Evolutionary conservation across 2,797 vertebrate species (phyloP), one percentile per base, ranked within the genome.

Genomic region (Sebastiscus albofasciatus): DNA sequence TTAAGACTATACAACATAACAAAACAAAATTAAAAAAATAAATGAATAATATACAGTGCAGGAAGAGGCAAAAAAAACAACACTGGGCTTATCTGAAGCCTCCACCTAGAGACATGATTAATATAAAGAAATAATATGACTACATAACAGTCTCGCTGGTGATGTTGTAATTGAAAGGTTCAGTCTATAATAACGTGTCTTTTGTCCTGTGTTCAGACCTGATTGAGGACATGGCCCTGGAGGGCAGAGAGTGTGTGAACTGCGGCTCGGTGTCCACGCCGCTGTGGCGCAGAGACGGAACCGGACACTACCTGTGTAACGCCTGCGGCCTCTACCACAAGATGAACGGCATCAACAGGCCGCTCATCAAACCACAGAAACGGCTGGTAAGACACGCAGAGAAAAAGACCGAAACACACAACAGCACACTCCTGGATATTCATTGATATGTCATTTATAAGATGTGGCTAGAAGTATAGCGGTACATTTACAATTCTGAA

Each of bases 291-390:
- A 94, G 98, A 3, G 98, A 99, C 2, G 97, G 98, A 6, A 99
- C 98, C 0, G 98, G 98, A 2, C 98, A 99, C 91, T 99, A 99
- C 92, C 96, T 99, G 84, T 99, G 98, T 83, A 99, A 99, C 61
- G 98, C 98, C 66, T 99, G 98, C n/a, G 98, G 98, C 59, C 97
- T 99, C 56, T 99, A 99, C 91, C 98, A 99, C 95, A 99, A 98
- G 90, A 98, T 99, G 97, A 99, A 99, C 58, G 98, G 98, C 56
- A 97, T 98, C 95, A 99, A 99, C 96, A 92, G 98, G 80, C 98
- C 98, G 0, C 97, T 99, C 18, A 97, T 98, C 81, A 98, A 98
- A 82, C 98, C 98, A 0, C 98, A 99, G 95, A 99, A 98, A 90
- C 96, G 98, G 62, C 95, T 99, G 97, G 98, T 99, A 96, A 96